Base-by-base conservation (phyloP, 2,113 vertebrate genomes). In the Oxyura jamaicensis region DNA sequence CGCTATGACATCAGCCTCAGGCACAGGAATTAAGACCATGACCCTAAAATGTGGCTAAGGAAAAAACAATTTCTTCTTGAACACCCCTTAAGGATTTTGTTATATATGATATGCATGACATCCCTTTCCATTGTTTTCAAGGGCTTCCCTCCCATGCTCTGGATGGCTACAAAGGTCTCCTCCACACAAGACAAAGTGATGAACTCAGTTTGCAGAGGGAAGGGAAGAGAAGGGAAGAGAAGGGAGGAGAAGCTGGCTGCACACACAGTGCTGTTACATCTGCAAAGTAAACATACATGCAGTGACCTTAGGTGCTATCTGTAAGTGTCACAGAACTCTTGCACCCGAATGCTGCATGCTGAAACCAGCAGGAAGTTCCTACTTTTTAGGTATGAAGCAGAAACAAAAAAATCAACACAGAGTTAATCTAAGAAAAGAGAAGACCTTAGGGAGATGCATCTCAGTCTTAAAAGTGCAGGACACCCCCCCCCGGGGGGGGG, bases 271-370 rank as follows among this genome's bases (percentile, higher is more conserved):
- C 65, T 94, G 11, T 71, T 60, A 86, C 13, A 31, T 67, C 76
- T 2, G 4, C 53, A 82, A 82, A 91, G 86, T 55, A 95, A 95
- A 84, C 8, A 94, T 21, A 33, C 41, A 53, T 3, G 31, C 55
- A 90, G 68, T 91, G 90, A 90, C 92, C 88, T 91, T 42, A 96
- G 22, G 48, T 93, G 93, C 73, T 93, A 41, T 68, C 73, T 91
- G 65, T 81, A 62, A 93, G 46, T 62, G 80, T 69, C 60, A 50
- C 3, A 2, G 22, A 62, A 84, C 46, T 85, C 62, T 53, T 5
- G 1, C 35, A 67, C 65, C 52, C 2, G 0, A 88, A 20, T 80
- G 33, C 82, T 68, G 48, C 52, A 72, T 59, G 28, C 76, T 83
- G 72, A 81, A 83, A 50, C 55, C 44, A 36, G 3, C 22, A 13